Conservation (phyloP, 2,888 invertebrate genomes). For the Parochlus steinenii region DNA sequence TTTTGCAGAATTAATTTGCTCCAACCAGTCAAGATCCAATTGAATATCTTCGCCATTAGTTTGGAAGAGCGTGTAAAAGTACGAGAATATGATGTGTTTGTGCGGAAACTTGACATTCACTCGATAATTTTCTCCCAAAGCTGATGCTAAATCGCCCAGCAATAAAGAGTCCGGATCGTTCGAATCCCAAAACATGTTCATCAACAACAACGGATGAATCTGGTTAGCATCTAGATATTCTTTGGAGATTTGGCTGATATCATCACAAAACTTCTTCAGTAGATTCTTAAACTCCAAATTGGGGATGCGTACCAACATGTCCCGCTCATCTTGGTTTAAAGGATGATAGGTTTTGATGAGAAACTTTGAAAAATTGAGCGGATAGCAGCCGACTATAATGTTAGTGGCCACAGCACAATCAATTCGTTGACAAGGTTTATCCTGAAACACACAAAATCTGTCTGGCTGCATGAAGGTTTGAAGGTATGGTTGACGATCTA, state of each 20-base stretch:
- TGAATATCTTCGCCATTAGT: conserved; percentile 24
- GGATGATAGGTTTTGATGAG: conserved; percentile 28
- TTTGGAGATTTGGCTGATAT: conserved; percentile 8
- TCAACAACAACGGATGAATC: conserved; percentile 12
- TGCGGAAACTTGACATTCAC: conserved; percentile 13
- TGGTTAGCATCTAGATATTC: conserved; percentile 11
- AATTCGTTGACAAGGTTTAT: conserved; percentile 13
- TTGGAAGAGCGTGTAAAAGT: conserved; percentile 13
- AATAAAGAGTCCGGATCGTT: conserved; percentile 14
- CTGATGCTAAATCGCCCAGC: conserved; percentile 14
- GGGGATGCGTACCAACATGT: conserved; percentile 12
- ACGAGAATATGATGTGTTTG: conserved; percentile 10
- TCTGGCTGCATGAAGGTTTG: conserved; percentile 13
- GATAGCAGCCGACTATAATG: conserved; percentile 27
- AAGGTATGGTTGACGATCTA: conserved; percentile 24
- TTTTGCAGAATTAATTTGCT: conserved; percentile 6
- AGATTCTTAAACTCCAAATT: conserved; percentile 13
- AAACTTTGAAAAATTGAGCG: conserved; percentile 25
- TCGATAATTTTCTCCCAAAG: conserved; percentile 15
- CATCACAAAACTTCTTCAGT: conserved; percentile 12
- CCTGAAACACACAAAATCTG: conserved; percentile 22
- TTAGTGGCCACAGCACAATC: conserved; percentile 27
- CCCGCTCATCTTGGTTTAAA: conserved; percentile 23
- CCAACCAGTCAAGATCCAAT: conserved; percentile 12
- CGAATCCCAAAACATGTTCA: conserved; percentile 14